These are phyloP conservation scores for Corella eumyota DNA, from an alignment of 23 tunicate species.

Conservation along the genomic window DNA sequence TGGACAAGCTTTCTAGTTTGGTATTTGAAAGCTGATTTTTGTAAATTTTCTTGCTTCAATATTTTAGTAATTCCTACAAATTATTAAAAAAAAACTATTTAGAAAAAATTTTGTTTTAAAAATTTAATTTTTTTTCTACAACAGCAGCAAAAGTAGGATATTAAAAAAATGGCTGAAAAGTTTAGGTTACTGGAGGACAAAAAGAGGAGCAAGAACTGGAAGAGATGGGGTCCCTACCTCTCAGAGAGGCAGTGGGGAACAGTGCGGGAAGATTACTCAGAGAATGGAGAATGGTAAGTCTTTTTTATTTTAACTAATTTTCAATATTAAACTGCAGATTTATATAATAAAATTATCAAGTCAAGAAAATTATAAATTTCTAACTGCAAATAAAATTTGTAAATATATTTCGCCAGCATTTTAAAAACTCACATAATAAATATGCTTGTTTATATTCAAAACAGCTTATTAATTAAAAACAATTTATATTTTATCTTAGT, in stretches of 20 bases:
- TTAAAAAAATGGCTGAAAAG: constrained; percentile 50
- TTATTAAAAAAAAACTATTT: not conserved
- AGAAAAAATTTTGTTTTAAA: not conserved
- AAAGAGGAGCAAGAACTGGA: constrained; percentile 72
- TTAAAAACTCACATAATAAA: too few species aligned
- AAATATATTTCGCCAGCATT: too few species aligned
- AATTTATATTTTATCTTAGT: constrained; percentile 20
- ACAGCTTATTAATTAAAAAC: too few species aligned
- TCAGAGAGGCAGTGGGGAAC: constrained; percentile 95
- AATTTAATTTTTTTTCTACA: too few species aligned
- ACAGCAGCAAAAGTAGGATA: not conserved
- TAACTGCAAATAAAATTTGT: too few species aligned
- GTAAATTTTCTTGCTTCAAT: not conserved
- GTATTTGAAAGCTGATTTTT: not conserved
- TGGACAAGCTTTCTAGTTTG: constrained; percentile 31
- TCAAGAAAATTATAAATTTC: not conserved
- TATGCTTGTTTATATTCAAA: too few species aligned
- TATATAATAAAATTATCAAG: not conserved
- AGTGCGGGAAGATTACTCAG: constrained; percentile 85
- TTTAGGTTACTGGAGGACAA: constrained; percentile 58
- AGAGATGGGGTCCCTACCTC: constrained; percentile 89
- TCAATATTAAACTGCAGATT: not conserved
- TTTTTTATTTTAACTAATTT: not conserved
- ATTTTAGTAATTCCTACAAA: not conserved
- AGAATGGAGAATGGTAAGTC: constrained; percentile 74